Base-by-base conservation (phyloP, 2,888 invertebrate species). In the Imbricaverruca yamaguchii region DNA sequence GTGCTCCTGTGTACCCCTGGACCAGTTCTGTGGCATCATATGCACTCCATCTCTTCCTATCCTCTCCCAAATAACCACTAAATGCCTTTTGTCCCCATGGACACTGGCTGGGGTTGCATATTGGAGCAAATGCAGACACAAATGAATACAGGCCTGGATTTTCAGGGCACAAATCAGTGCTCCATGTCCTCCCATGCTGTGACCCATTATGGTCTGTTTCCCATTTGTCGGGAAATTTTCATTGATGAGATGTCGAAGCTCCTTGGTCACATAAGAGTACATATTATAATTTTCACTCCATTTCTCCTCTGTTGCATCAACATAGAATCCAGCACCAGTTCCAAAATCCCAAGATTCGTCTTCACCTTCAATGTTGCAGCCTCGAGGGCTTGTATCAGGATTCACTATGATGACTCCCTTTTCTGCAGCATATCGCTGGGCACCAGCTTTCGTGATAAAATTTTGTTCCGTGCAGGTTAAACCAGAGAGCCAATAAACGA, bases 141-240 rank as follows among this genome's bases (percentile, higher is more conserved):
- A 89, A 89, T 85, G 91, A 91, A 88, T 94, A 98, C 82, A 93
- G 88, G 21, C 94, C 94, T 15, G 97, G 97, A 88, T 96, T 96
- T 95, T 94, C 74, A 99, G 88, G 10, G 94, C 93, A 86, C 94
- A 93, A 81, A 96, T 92, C 80, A 98, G 87, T 23, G 98, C 97
- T 59, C 99, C 98, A 88, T 98, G 98, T 55, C 98, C 98, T 82
- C 98, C 98, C 98, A 99, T 99, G 86, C 97, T 89, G 85, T 90
- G 89, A 18, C 90, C 90, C 85, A 87, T 88, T 80, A 90, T 88
- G 10, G 87, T 86, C 83, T 86, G 85, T 83, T 86, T 87, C 25
- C 86, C 87, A 25, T 85, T 78, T 11, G 57, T 23, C 1, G 78
- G 78, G 85, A 98, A 96, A 85, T 95, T 93, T 80, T 90, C 88